Base-by-base conservation (phyloP, 1,140 invertebrate genomes). In the Drosophila albomicans region DNA sequence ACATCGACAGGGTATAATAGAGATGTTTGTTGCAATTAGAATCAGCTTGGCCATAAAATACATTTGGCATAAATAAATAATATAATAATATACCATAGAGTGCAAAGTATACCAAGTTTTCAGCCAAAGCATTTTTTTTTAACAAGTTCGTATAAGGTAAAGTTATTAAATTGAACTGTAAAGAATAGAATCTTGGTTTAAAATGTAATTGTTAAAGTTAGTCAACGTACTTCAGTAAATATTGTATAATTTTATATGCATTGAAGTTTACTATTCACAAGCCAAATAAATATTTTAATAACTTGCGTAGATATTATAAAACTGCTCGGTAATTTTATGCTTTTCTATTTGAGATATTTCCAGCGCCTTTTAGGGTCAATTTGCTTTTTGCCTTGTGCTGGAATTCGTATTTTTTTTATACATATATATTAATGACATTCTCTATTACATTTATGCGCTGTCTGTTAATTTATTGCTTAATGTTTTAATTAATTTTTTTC, bases 301-400 rank as follows among this genome's bases (percentile, higher is more conserved):
- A 5, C 0, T 5, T 43, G n/a, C 3, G 13, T 13, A 43, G 10
- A 43, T 43, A 43, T 43, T 45, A 46, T 67, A 48, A 30, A 10
- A 15, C 7, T 20, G 15, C 32, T 25, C 30, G 11, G 4, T 35
- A 13, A 35, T 20, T 35, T 49, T 49, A 10, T 49, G 20, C 16
- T 57, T 38, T 38, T 38, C 20, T 41, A 41, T 32, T 16, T 56
- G 8, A 38, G 13, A 52, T 13, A 35, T 56, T 35, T 56, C 13
- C 30, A 32, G 28, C 15, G 48, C 82, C 82, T 66, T 81, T 54
- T 69, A 51, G 45, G 48, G 78, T 25, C 32, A 49, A 6, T 56
- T 13, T 5, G 41, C 68, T 64, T 64, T 25, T 82, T 49, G 65
- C 85, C 85, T 89, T 89, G 85, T 85, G 63, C 67, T 90, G 72